phyloP scores from a whole-genome alignment of 1,140 invertebrate genomes.

The Linepithema humile region DNA sequence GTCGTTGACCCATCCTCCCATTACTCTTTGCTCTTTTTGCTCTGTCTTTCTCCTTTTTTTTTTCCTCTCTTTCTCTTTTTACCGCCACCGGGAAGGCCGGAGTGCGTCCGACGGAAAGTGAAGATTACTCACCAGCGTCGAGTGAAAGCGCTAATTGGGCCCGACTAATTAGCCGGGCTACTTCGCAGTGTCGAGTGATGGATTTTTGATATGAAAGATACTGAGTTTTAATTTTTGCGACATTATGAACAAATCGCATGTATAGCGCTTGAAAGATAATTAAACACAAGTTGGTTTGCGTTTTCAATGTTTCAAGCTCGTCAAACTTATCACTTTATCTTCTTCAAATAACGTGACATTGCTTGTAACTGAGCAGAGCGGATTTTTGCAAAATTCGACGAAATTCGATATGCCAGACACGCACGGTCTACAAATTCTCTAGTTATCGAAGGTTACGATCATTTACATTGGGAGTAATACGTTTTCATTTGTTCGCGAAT shows the following conservation, averaged over 20 bases:
- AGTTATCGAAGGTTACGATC: no score
- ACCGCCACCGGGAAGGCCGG: background rate
- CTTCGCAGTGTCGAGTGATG: background rate
- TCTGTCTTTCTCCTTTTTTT: background rate
- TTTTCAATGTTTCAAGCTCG: background rate
- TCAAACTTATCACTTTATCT: background rate
- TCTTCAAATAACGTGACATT: background rate
- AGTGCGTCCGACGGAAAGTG: conserved; percentile 19
- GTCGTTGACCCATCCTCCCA: conserved; percentile 57
- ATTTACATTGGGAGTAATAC: background rate
- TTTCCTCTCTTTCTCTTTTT: background rate
- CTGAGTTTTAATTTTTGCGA: background rate
- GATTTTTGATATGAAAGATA: background rate
- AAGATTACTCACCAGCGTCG: conserved; percentile 25
- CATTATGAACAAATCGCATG: background rate
- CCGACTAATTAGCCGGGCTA: conserved; percentile 27
- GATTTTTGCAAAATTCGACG: background rate
- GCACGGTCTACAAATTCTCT: background rate
- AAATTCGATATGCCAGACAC: background rate
- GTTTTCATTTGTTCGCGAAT: conserved; percentile 8
- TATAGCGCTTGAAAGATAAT: background rate
- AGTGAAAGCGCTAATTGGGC: conserved; percentile 42
- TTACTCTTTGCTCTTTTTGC: conserved; percentile 21
- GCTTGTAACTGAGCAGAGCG: background rate
- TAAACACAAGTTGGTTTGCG: background rate